phyloP scores from a whole-genome alignment of 2,888 invertebrate species.

The Teleogryllus oceanicus region DNA sequence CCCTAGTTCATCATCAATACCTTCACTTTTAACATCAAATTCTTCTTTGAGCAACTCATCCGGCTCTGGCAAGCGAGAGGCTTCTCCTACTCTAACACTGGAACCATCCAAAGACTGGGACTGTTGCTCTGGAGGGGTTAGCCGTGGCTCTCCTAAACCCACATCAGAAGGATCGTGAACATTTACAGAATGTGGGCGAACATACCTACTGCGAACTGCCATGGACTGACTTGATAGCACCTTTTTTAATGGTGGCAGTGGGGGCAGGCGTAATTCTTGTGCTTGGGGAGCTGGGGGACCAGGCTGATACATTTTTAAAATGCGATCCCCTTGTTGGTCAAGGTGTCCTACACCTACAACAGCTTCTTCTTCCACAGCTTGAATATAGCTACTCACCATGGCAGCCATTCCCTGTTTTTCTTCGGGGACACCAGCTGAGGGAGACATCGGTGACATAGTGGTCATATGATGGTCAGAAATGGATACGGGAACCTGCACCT shows the following conservation, averaged over 20 bases:
- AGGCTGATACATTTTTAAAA: conserved; percentile 36
- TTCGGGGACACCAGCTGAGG: conserved; percentile 38
- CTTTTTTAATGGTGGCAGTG: conserved; percentile 42
- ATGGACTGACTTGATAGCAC: conserved; percentile 37
- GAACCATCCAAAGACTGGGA: background rate
- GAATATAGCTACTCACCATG: conserved; percentile 42
- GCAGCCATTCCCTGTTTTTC: conserved; percentile 41
- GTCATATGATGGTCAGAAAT: conserved; percentile 35
- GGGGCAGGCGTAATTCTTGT: conserved; percentile 39
- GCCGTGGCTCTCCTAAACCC: background rate
- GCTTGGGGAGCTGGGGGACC: conserved; percentile 25
- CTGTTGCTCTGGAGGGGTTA: background rate
- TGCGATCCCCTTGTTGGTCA: conserved; percentile 32
- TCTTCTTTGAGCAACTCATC: conserved; percentile 30
- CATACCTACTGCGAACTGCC: conserved; percentile 30
- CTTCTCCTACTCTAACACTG: background rate
- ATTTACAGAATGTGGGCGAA: conserved; percentile 30
- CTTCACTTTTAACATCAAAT: conserved; percentile 48
- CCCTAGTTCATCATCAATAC: conserved; percentile 39
- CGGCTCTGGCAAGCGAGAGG: background rate
- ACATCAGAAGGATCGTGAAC: background rate
- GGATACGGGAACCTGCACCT: conserved; percentile 31
- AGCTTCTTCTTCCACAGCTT: conserved; percentile 41
- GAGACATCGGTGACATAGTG: conserved; percentile 34
- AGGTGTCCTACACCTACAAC: conserved; percentile 30